Percentiles rank a stretch among this genome's conserved stretches.
phyloP scores from a whole-genome alignment of 2,113 vertebrate genomes.

The Casuarius casuarius region DNA sequence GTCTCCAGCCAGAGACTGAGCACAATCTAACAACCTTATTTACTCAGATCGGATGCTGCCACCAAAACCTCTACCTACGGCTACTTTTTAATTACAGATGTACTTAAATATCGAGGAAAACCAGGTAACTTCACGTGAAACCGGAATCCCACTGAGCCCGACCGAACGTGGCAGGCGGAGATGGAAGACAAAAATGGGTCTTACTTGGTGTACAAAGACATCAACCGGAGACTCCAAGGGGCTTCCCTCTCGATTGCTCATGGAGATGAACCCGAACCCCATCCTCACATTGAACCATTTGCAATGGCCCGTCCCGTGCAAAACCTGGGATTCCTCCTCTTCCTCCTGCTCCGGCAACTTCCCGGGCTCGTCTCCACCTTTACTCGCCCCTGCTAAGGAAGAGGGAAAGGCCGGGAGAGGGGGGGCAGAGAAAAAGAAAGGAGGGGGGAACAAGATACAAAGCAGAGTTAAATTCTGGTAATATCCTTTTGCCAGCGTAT shows the following conservation, averaged over 20 bases:
- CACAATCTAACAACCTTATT: neutral
- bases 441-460: constrained; percentile 7
- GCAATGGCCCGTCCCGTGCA: constrained; percentile 94
- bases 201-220: constrained; percentile 99
- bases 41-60: neutral
- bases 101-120: neutral
- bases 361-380: constrained; percentile 91
- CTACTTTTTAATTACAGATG: constrained; percentile 1
- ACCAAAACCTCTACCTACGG: constrained; percentile 1
- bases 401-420: constrained; percentile 25
- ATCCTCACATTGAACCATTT: constrained; percentile 99
- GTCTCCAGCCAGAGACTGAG: neutral
- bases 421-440: neutral
- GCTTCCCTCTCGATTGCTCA: constrained; percentile 93
- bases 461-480: constrained; percentile 58
- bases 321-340: constrained; percentile 87
- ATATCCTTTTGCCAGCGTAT: neutral
- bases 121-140: neutral
- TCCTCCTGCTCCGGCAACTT: constrained; percentile 88
- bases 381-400: constrained; percentile 91
- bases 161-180: neutral
- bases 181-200: constrained; percentile 60
- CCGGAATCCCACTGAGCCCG: neutral
- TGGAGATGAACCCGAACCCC: constrained; percentile 99
- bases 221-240: constrained; percentile 93